phyloP scores from a whole-genome alignment of 2,113 vertebrate genomes.

The Columba livia region DNA sequence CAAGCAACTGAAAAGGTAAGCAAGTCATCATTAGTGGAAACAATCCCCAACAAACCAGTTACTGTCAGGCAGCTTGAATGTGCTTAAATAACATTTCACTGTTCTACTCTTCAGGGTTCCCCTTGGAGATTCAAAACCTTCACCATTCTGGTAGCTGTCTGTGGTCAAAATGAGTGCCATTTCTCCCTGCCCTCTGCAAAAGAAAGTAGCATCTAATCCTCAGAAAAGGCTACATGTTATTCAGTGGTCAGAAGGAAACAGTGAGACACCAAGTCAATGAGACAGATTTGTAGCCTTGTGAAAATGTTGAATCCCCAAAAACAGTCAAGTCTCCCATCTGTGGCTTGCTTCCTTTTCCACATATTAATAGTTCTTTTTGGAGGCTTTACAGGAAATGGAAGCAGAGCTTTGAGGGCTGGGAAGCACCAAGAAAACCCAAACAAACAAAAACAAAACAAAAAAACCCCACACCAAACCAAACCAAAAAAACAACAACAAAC shows the following conservation, averaged over 20 bases:
- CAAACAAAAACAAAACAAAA: neutral
- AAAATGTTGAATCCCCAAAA: neutral
- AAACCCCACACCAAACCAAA: too few relatives aligned
- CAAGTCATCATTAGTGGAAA: neutral
- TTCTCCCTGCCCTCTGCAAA: neutral
- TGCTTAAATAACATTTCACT: neutral
- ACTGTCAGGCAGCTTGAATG: neutral
- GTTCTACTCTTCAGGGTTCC: neutral
- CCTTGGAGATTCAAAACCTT: neutral
- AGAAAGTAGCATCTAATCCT: neutral
- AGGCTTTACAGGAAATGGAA: neutral
- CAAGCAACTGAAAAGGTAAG: neutral
- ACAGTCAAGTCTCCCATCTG: neutral
- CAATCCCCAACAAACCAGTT: neutral
- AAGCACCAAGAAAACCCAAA: neutral
- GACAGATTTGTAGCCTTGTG: neutral
- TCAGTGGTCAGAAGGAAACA: neutral
- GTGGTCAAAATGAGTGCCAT: neutral
- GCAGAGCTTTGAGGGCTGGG: neutral
- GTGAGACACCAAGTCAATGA: neutral
- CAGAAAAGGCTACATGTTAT: neutral
- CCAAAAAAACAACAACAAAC: too few relatives aligned
- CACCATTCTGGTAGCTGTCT: neutral
- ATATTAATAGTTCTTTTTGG: neutral
- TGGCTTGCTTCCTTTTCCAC: neutral